phyloP scores from a whole-genome alignment of 2,888 invertebrate genomes.

The Lamellibrachia satsuma region DNA sequence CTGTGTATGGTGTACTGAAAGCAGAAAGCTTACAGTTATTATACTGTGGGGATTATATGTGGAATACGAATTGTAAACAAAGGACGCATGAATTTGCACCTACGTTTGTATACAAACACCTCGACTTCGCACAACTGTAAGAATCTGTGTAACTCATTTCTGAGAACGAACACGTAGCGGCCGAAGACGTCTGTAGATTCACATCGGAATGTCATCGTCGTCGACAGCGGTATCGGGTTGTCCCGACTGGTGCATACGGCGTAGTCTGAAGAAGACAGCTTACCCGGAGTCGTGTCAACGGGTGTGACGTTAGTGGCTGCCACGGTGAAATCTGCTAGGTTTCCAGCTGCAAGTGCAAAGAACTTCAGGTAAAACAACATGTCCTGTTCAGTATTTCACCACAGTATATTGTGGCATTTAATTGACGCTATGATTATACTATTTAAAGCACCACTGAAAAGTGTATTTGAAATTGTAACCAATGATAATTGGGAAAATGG shows the following conservation, averaged over 20 bases:
- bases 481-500: too few species aligned
- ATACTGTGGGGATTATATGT: not conserved
- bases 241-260: not conserved
- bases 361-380: too few species aligned
- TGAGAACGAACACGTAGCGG: not conserved
- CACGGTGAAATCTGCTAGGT: not conserved
- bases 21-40: not conserved
- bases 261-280: not conserved
- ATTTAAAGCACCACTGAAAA: too few species aligned
- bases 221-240: not conserved
- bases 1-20: not conserved
- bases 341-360: not conserved
- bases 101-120: not conserved
- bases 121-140: not conserved
- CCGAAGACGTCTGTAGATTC: not conserved
- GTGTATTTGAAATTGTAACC: too few species aligned
- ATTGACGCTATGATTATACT: too few species aligned
- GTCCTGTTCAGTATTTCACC: not conserved
- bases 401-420: too few species aligned
- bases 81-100: not conserved
- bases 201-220: not conserved
- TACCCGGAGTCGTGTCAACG: not conserved
- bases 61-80: not conserved
- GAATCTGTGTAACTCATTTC: not conserved
- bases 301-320: not conserved